Conservation (phyloP, 2,797 vertebrate genomes). For the Nyctibius grandis region DNA sequence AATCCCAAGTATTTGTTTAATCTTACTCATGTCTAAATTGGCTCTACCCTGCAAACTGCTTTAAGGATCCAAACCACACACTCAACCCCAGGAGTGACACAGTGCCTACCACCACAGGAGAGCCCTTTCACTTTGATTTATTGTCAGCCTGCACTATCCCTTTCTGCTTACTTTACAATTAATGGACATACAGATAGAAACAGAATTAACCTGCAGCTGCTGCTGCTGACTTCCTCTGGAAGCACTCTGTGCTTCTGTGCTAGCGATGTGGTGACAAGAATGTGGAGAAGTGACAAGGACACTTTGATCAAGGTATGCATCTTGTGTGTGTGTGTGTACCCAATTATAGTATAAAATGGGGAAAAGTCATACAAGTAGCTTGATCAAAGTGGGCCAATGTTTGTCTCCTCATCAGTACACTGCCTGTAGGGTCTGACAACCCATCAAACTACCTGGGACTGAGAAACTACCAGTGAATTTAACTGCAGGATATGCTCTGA, state of each 20-base stretch:
- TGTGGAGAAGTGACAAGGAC: not conserved
- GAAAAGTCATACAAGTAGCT: constrained; percentile 25
- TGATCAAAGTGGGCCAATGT: constrained; percentile 28
- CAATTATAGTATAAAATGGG: constrained; percentile 19
- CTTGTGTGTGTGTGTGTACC: not conserved
- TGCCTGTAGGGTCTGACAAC: constrained; percentile 8
- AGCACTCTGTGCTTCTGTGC: not conserved
- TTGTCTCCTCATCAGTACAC: not conserved
- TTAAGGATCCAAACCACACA: not conserved
- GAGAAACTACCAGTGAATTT: not conserved
- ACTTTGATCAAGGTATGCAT: constrained; percentile 27
- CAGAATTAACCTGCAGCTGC: not conserved
- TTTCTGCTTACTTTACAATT: not conserved
- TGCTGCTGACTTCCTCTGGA: not conserved
- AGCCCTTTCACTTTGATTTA: not conserved
- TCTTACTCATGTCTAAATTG: not conserved
- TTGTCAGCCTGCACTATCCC: not conserved
- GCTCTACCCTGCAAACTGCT: not conserved
- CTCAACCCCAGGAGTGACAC: not conserved
- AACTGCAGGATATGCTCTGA: not conserved
- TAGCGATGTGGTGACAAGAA: not conserved
- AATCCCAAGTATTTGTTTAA: not conserved
- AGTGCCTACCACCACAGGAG: not conserved
- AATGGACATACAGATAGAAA: not conserved
- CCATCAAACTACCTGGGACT: not conserved